Percentiles rank a stretch among this genome's conserved stretches.
phyloP scores from a whole-genome alignment of 1,140 invertebrate species.

The Ceratitis capitata region DNA sequence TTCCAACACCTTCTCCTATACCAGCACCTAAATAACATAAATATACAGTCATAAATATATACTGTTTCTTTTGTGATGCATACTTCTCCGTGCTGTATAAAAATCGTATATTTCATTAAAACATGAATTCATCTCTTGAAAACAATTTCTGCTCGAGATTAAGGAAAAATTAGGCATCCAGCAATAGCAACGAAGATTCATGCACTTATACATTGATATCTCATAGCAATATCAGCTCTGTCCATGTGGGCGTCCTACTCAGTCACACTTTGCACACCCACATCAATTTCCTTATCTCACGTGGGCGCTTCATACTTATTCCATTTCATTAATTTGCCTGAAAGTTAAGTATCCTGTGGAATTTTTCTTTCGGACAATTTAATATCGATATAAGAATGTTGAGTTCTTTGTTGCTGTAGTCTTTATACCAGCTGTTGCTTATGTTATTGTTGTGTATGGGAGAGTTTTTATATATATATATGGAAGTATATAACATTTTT shows the following conservation, averaged over 20 bases:
- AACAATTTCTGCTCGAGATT: neutral
- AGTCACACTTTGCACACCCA: neutral
- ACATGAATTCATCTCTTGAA: neutral
- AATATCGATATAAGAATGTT: neutral
- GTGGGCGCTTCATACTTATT: neutral
- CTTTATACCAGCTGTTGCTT: neutral
- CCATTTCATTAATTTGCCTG: conserved; percentile 5
- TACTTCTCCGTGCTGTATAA: neutral
- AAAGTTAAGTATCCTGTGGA: neutral
- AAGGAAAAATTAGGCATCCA: neutral
- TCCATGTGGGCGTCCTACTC: neutral
- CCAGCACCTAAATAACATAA: neutral
- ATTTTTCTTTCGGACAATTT: neutral
- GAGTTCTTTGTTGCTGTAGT: neutral
- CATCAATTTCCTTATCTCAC: neutral
- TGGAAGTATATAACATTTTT: no score
- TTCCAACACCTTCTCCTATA: neutral
- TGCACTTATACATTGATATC: no score
- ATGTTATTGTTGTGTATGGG: neutral
- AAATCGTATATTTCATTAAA: neutral
- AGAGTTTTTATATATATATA: neutral
- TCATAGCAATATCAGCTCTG: neutral
- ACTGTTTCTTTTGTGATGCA: neutral
- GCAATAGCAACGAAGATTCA: neutral
- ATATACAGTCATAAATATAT: neutral